These are phyloP conservation scores for Heloderma charlesbogerti DNA, from an alignment of 2,113 vertebrate genomes.

Conservation along the genomic window DNA sequence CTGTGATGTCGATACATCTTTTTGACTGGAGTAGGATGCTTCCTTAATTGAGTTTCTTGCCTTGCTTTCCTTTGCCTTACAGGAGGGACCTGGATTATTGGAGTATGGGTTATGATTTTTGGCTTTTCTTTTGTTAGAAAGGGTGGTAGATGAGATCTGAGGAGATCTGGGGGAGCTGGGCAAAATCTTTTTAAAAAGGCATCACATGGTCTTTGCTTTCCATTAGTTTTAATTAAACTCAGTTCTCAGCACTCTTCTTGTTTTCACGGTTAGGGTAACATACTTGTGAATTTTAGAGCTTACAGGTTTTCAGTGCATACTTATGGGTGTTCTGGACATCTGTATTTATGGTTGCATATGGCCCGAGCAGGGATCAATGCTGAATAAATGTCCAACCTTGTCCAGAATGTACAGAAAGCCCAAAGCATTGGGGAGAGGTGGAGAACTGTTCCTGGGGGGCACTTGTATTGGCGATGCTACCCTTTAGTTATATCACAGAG, in stretches of 20 bases:
- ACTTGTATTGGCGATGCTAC: too few relatives aligned
- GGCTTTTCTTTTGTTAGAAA: background rate
- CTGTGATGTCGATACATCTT: conserved; percentile 56
- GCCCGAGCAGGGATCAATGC: too few relatives aligned
- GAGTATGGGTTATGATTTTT: background rate
- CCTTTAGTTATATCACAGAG: background rate
- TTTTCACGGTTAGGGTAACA: background rate
- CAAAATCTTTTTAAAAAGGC: background rate
- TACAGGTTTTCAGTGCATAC: background rate
- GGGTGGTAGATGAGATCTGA: too few relatives aligned
- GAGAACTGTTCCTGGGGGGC: too few relatives aligned
- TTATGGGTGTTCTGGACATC: too few relatives aligned
- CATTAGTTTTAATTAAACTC: background rate
- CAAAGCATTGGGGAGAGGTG: too few relatives aligned
- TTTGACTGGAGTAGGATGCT: conserved; percentile 51
- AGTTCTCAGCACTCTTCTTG: too few relatives aligned
- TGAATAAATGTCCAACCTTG: too few relatives aligned
- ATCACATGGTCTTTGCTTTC: background rate
- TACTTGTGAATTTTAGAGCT: background rate
- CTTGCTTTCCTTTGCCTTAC: conserved; percentile 32
- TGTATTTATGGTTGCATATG: too few relatives aligned
- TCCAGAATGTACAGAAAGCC: too few relatives aligned
- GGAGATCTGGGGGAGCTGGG: background rate
- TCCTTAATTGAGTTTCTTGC: conserved; percentile 24
- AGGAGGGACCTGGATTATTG: background rate